Evolutionary conservation across 1,140 invertebrate species (phyloP).

Genomic region (Cardiocondyla obscurior): DNA sequence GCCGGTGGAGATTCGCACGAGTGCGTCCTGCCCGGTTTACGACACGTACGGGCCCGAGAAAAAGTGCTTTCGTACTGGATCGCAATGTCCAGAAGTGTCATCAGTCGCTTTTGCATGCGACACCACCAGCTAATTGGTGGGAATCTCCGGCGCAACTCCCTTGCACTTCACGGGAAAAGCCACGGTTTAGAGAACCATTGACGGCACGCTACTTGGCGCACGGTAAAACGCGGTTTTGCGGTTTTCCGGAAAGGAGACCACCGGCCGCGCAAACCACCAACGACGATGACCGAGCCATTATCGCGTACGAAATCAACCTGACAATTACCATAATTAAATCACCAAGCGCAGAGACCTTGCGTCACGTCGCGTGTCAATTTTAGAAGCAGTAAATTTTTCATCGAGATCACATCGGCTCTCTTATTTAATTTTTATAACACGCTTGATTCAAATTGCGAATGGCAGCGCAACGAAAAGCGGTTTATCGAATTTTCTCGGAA

Average conservation of each 20-base stretch:
- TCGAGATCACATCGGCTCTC: too few species aligned
- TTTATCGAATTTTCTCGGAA: background rate
- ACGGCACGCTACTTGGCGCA: background rate
- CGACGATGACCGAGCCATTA: background rate
- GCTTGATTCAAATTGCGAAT: background rate
- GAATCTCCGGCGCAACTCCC: background rate
- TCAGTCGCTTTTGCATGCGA: background rate
- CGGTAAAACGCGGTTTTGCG: slow-evolving; percentile 5
- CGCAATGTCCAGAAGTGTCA: background rate
- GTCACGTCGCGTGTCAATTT: background rate
- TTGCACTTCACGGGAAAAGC: background rate
- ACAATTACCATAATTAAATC: background rate
- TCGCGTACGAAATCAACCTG: background rate
- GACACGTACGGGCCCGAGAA: background rate
- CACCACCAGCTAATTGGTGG: slow-evolving; percentile 53
- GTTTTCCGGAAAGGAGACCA: background rate
- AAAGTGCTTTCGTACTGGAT: slow-evolving; percentile 8
- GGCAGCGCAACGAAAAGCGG: too few species aligned
- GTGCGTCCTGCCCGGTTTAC: background rate
- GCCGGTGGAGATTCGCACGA: slow-evolving; percentile 1
- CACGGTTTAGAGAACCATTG: background rate
- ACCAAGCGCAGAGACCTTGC: background rate
- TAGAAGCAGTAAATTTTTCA: background rate
- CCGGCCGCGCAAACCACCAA: slow-evolving; percentile 32
- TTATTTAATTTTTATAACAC: background rate